phyloP scores from a whole-genome alignment of 2,888 invertebrate species.

The Podotricha telesiphe region DNA sequence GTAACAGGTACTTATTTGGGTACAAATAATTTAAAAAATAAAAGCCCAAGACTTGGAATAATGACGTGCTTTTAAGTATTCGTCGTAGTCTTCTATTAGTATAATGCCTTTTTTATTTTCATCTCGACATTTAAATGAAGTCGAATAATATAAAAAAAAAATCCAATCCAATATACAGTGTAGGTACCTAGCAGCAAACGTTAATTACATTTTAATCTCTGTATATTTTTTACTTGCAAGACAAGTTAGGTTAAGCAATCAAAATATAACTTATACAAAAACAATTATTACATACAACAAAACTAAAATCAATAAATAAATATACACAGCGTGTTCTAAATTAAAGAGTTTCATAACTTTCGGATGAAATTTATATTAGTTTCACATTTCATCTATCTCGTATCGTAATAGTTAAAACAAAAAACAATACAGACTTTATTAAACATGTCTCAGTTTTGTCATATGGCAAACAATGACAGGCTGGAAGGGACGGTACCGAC shows the following conservation, averaged over 20 bases:
- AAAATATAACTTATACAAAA: no score
- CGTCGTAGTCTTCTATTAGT: no score
- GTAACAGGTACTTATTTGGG: constrained; percentile 13
- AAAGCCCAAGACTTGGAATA: constrained; percentile 9
- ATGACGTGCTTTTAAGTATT: constrained; percentile 2
- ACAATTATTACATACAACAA: neutral
- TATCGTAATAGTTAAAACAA: neutral
- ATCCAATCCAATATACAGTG: no score
- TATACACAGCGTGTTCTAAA: neutral
- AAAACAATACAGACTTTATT: constrained; percentile 32
- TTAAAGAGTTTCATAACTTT: neutral
- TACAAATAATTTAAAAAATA: constrained; percentile 6
- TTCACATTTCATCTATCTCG: neutral
- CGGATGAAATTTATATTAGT: neutral
- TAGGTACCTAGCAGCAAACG: no score
- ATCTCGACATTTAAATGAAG: neutral
- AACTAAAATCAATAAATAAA: neutral
- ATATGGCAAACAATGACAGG: constrained; percentile 43
- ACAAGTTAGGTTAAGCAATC: no score
- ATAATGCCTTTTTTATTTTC: no score
- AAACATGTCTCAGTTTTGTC: constrained; percentile 34
- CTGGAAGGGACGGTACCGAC: constrained; percentile 68
- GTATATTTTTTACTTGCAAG: no score
- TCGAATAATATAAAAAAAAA: no score
- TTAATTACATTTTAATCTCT: no score